Percentiles rank a stretch among this genome's conserved stretches.
Conservation (phyloP, 2,113 vertebrate genomes). For the Vanacampus margaritifer region DNA sequence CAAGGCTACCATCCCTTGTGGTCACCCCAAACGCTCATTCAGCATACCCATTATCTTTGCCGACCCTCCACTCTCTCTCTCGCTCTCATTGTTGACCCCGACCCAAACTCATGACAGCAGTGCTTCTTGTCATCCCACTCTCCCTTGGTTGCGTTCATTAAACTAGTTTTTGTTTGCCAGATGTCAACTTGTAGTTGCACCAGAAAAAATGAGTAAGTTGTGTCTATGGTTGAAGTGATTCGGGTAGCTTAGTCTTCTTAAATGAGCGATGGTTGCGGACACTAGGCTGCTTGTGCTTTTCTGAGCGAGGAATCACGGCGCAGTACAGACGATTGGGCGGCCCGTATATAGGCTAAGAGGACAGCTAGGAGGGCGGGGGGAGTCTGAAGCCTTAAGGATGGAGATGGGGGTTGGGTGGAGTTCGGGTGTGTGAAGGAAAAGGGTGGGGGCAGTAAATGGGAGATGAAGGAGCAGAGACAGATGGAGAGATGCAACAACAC, state of each 20-base stretch:
- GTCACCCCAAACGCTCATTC: constrained; percentile 66
- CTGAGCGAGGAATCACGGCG: constrained; percentile 31
- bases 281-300: constrained; percentile 5
- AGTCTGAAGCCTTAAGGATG: constrained; percentile 46
- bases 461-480: constrained; percentile 36
- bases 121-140: constrained; percentile 40
- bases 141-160: constrained; percentile 23
- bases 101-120: constrained; percentile 42
- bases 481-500: constrained; percentile 38
- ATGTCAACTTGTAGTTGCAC: not conserved
- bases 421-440: constrained; percentile 35
- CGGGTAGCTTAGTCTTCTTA: constrained; percentile 21
- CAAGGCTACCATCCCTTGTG: constrained; percentile 75
- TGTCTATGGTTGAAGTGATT: constrained; percentile 29
- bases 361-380: constrained; percentile 52
- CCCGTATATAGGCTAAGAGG: constrained; percentile 71
- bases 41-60: constrained; percentile 67
- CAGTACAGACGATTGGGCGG: constrained; percentile 50
- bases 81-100: constrained; percentile 34
- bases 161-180: not conserved
- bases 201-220: not conserved
- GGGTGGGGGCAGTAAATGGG: constrained; percentile 24
- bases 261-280: constrained; percentile 21
- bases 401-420: constrained; percentile 59
- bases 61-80: constrained; percentile 24